phyloP scores from a whole-genome alignment of 2,888 invertebrate species.

The Sphaeridia pumilis region DNA sequence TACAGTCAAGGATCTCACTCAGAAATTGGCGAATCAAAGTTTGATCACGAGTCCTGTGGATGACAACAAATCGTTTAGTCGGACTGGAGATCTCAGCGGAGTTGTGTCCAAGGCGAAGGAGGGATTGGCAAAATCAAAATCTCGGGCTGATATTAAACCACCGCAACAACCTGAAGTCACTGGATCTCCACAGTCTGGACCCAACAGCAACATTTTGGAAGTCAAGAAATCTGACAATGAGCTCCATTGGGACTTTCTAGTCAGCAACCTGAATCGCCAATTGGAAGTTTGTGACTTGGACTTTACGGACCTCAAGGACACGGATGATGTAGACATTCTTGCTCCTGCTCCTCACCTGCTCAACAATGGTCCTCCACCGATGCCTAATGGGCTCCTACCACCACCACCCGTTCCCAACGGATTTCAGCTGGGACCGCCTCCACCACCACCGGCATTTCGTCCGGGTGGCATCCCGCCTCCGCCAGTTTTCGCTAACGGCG shows the following conservation, averaged over 20 bases:
- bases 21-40: slow-evolving; percentile 64
- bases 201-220: slow-evolving; percentile 19
- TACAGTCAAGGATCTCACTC: slow-evolving; percentile 77
- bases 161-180: slow-evolving; percentile 15
- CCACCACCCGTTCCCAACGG: slow-evolving; percentile 32
- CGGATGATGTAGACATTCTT: slow-evolving; percentile 72
- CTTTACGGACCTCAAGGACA: slow-evolving; percentile 81
- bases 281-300: slow-evolving; percentile 86
- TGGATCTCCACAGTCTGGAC: slow-evolving; percentile 12
- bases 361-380: slow-evolving; percentile 15
- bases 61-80: slow-evolving; percentile 30
- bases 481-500: slow-evolving; percentile 34
- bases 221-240: slow-evolving; percentile 72
- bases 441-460: slow-evolving; percentile 37
- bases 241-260: slow-evolving; percentile 87
- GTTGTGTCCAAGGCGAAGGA: slow-evolving; percentile 88
- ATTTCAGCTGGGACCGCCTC: slow-evolving; percentile 38
- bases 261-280: slow-evolving; percentile 59
- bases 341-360: slow-evolving; percentile 43
- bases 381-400: slow-evolving; percentile 44
- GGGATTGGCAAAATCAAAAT: slow-evolving; percentile 68
- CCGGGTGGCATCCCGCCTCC: slow-evolving; percentile 40
- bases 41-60: slow-evolving; percentile 46
- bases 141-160: slow-evolving; percentile 55
- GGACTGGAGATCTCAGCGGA: slow-evolving; percentile 43